phyloP scores from a whole-genome alignment of 1,140 invertebrate species.

The Semibalanus balanoides region DNA sequence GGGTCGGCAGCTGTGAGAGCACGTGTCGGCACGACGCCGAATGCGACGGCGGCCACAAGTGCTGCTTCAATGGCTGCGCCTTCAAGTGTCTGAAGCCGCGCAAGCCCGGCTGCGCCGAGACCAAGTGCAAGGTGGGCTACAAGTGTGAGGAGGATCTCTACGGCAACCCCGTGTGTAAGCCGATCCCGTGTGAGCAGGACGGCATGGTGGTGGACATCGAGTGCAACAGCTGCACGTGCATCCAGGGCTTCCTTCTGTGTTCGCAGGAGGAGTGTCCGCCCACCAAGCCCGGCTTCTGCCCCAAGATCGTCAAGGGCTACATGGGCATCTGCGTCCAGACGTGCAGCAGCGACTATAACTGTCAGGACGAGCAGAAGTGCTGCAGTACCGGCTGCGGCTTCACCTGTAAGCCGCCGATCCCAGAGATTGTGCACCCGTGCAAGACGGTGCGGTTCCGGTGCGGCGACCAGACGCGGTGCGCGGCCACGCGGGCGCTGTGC shows the following conservation, averaged over 20 bases:
- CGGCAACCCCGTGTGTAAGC: neutral
- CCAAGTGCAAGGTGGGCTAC: neutral
- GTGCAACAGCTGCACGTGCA: conserved; percentile 5
- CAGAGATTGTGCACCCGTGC: neutral
- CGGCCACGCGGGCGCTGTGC: neutral
- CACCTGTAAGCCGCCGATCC: neutral
- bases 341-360: neutral
- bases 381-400: neutral
- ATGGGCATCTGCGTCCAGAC: neutral
- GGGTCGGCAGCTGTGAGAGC: neutral
- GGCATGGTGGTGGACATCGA: conserved; percentile 2
- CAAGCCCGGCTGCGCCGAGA: neutral
- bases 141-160: neutral
- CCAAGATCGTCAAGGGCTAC: neutral
- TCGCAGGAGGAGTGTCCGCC: conserved; percentile 1
- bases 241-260: conserved; percentile 5
- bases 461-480: neutral
- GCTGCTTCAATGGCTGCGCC: neutral
- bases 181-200: conserved; percentile 1
- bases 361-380: neutral
- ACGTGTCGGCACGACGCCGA: neutral
- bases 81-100: neutral
- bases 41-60: neutral
- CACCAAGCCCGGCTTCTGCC: conserved; percentile 3
- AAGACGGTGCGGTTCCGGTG: conserved; percentile 4